Evolutionary conservation across 1,140 invertebrate species (phyloP), one percentile per base, ranked within the genome.

Genomic region (Pygmarrhopalites habei): DNA sequence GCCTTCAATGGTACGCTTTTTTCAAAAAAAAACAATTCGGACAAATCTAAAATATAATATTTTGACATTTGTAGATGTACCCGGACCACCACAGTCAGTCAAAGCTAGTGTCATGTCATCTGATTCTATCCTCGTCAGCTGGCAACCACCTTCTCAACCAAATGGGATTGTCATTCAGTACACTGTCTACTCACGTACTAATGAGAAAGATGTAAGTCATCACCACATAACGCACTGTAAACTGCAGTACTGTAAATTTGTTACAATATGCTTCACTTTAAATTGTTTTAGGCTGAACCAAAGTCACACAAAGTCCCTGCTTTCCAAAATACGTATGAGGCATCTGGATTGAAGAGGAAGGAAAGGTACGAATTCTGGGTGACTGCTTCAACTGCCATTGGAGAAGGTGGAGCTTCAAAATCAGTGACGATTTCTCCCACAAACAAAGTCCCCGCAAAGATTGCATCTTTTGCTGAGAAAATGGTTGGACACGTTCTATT

Each of bases 161-260:
- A 97, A 97, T 75, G 95, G 94, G 23, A 83, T 94, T 47, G 86
- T 97, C 60, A 90, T 84, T 12, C 90, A 94, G 74, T 97, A 96
- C 76, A 94, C 89, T 32, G 86, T 97, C 10, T 97, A 96, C 77
- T 85, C 86, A 0, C 87, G 88, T 75, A 86, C 86, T 23, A 85
- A 86, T 62, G 77, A 75, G 21, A 74, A 74, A 63, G 71, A 73
- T 56, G 73, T 72, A 65, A 66, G 55, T 21, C n/a, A n/a, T n/a
- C n/a, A n/a, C n/a, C n/a, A n/a, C n/a, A n/a, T n/a, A n/a, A n/a
- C n/a, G n/a, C n/a, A n/a, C n/a, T n/a, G n/a, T 7, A 35, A 35
- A 7, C 15, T 35, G 32, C 32, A 35, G 32, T 35, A 35, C 32
- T n/a, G n/a, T n/a, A n/a, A n/a, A 35, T 15, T 7, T 35, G 15